Conservation (phyloP, 2,113 vertebrate genomes). For the Pluvialis apricaria region DNA sequence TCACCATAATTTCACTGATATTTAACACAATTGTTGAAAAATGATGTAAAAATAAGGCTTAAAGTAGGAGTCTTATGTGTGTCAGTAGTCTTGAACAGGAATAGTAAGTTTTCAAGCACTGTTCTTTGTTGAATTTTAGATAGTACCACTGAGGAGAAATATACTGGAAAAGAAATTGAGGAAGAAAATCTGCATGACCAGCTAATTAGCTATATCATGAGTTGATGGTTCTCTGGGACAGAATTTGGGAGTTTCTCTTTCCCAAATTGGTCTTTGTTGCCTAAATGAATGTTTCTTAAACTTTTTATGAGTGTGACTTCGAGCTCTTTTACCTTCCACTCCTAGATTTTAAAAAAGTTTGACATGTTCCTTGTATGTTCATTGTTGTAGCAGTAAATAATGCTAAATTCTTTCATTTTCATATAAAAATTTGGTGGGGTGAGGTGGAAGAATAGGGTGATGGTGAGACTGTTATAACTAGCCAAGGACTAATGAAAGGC, state of each 20-base stretch:
- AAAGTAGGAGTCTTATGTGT: neutral
- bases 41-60: neutral
- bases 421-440: neutral
- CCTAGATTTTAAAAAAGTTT: neutral
- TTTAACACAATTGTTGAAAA: neutral
- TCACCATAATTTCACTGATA: fast-evolving
- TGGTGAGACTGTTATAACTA: neutral
- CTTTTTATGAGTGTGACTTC: neutral
- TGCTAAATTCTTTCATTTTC: neutral
- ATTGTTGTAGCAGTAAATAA: neutral
- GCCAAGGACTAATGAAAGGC: neutral
- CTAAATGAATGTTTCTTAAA: neutral
- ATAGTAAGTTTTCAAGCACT: neutral
- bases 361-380: neutral
- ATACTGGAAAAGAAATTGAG: neutral
- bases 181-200: neutral
- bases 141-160: neutral
- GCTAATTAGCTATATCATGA: neutral
- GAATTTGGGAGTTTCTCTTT: neutral
- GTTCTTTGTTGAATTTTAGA: neutral
- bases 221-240: neutral
- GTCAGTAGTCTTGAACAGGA: neutral
- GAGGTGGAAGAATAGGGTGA: neutral
- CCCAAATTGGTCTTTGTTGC: neutral
- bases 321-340: neutral